Evolutionary conservation across 2,888 invertebrate species (phyloP).

Genomic region (Molorchus minor): DNA sequence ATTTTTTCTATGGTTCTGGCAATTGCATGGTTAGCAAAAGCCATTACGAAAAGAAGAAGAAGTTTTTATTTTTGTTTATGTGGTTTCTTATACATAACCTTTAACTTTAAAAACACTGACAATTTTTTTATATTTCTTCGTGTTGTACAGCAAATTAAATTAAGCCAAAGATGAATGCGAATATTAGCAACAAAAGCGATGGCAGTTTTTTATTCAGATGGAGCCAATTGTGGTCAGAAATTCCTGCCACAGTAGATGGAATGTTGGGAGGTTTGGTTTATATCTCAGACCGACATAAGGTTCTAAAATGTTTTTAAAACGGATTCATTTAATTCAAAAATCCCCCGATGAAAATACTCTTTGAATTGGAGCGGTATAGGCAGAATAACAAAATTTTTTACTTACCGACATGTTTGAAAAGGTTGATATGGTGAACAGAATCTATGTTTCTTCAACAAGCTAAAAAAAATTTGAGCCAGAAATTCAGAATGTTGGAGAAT

Average conservation of each 20-base stretch:
- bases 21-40: too few relatives aligned
- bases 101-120: too few relatives aligned
- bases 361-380: constrained; percentile 99
- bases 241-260: constrained; percentile 90
- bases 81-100: too few relatives aligned
- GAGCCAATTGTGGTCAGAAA: constrained; percentile 85
- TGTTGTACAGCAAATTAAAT: too few relatives aligned
- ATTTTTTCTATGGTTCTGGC: too few relatives aligned
- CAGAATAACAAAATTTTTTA: constrained; percentile 85
- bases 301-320: constrained; percentile 82
- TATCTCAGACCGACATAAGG: constrained; percentile 89
- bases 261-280: constrained; percentile 93
- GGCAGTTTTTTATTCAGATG: constrained; percentile 74
- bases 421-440: constrained; percentile 95
- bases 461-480: constrained; percentile 66
- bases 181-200: constrained; percentile 28
- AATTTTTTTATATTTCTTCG: too few relatives aligned
- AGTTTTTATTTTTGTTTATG: too few relatives aligned
- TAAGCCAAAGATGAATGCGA: constrained; percentile 8
- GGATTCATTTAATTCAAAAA: constrained; percentile 68
- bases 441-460: constrained; percentile 82
- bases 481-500: too few relatives aligned
- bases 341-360: constrained; percentile 71
- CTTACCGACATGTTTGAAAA: constrained; percentile 80
- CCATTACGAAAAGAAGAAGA: too few relatives aligned